Conservation (phyloP, 2,113 vertebrate species). For the Odontophorus gujanensis region DNA sequence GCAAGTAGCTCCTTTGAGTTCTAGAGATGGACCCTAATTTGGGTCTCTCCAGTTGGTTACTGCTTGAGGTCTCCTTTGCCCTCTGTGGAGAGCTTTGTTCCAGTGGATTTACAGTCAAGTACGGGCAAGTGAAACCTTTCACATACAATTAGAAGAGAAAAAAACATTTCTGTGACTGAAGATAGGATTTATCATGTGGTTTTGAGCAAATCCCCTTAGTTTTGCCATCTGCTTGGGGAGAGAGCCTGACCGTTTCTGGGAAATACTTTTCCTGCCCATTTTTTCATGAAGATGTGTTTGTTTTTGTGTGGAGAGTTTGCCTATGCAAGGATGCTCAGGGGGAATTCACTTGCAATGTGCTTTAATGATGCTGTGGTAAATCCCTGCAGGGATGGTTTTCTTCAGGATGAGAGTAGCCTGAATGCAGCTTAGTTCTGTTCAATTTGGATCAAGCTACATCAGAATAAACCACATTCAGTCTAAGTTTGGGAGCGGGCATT, state of each 20-base stretch:
- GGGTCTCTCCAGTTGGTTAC: background rate
- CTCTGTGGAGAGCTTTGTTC: background rate
- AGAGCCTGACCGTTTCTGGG: background rate
- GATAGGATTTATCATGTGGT: background rate
- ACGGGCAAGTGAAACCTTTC: background rate
- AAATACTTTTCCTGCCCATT: background rate
- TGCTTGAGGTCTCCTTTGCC: background rate
- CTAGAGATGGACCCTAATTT: background rate
- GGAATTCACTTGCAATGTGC: fast-evolving
- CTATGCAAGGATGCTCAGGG: background rate
- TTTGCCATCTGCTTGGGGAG: background rate
- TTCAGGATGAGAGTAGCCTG: background rate
- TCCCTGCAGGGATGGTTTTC: background rate
- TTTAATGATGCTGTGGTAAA: background rate
- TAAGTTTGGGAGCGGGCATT: background rate
- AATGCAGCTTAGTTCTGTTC: background rate
- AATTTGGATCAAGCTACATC: background rate
- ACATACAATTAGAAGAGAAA: fast-evolving
- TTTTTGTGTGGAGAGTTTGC: background rate
- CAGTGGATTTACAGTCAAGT: background rate
- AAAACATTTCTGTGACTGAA: background rate
- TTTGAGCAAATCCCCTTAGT: background rate
- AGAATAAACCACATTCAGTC: background rate
- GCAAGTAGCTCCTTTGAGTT: background rate
- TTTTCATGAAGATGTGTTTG: background rate